Conservation (phyloP, 2,113 vertebrate species). For the Planiliza haematocheilus region DNA sequence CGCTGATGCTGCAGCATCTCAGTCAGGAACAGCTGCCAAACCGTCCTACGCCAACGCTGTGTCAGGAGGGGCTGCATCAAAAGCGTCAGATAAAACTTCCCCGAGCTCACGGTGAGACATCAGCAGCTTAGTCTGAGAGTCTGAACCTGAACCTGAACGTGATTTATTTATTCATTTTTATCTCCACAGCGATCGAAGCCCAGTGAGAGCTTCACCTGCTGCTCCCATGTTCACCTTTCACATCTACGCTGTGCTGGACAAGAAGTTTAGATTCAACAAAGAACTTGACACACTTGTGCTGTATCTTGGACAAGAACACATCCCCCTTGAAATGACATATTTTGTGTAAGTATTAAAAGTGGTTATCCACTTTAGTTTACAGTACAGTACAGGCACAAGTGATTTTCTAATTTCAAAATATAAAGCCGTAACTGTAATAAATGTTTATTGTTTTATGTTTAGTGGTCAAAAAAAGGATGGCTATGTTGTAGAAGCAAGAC, state of each 20-base stretch:
- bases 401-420: too few species aligned
- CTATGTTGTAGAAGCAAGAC: conserved; percentile 66
- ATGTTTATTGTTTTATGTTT: not conserved
- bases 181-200: conserved; percentile 52
- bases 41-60: conserved; percentile 13
- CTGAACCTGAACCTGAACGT: rapidly evolving
- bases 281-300: not conserved
- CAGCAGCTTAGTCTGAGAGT: too few species aligned
- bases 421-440: not conserved
- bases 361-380: too few species aligned
- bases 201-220: conserved; percentile 27
- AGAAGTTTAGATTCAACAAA: conserved; percentile 66
- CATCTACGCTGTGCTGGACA: conserved; percentile 76
- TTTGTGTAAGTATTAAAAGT: conserved; percentile 65
- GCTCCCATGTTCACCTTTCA: conserved; percentile 69
- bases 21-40: not conserved
- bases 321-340: conserved; percentile 29
- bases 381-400: too few species aligned
- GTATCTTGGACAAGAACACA: rapidly evolving
- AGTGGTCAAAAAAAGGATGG: conserved; percentile 39
- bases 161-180: not conserved
- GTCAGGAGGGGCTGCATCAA: not conserved
- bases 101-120: conserved; percentile 18
- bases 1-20: not conserved
- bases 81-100: not conserved